Evolutionary conservation across 2,113 vertebrate genomes (phyloP).

Genomic region (Antigone vipio): DNA sequence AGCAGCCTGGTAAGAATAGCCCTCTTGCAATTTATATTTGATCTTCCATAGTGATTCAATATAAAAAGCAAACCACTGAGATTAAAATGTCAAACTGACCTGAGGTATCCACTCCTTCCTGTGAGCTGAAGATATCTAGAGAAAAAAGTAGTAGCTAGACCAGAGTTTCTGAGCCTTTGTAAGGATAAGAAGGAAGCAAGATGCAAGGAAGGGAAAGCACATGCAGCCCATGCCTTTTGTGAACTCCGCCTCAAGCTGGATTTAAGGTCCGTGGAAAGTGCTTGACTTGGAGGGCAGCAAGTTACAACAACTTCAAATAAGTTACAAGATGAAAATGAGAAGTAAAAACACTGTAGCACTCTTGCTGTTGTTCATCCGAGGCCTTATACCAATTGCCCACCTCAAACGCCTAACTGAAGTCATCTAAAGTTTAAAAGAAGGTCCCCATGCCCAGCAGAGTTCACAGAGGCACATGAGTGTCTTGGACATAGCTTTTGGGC

Average conservation of each 20-base stretch:
- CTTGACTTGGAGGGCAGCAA: neutral
- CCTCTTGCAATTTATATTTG: neutral
- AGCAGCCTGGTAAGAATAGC: neutral
- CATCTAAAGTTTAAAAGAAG: neutral
- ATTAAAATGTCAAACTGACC: neutral
- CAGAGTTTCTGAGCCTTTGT: neutral
- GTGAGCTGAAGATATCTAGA: neutral
- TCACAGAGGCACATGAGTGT: neutral
- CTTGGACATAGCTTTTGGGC: neutral
- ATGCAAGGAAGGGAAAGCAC: neutral
- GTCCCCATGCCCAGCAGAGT: neutral
- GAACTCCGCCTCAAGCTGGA: neutral
- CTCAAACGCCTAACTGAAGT: neutral
- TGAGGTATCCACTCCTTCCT: neutral
- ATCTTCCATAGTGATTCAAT: neutral
- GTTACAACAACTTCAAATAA: neutral
- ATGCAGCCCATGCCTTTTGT: fast-evolving
- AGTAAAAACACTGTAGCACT: neutral
- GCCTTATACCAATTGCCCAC: neutral
- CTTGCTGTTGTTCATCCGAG: neutral
- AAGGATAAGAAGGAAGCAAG: neutral
- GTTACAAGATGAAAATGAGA: neutral
- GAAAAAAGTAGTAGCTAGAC: neutral
- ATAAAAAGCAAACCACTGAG: neutral
- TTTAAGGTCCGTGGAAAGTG: neutral